Conservation (phyloP, 2,113 vertebrate species). For the Emydocephalus ijimae region DNA sequence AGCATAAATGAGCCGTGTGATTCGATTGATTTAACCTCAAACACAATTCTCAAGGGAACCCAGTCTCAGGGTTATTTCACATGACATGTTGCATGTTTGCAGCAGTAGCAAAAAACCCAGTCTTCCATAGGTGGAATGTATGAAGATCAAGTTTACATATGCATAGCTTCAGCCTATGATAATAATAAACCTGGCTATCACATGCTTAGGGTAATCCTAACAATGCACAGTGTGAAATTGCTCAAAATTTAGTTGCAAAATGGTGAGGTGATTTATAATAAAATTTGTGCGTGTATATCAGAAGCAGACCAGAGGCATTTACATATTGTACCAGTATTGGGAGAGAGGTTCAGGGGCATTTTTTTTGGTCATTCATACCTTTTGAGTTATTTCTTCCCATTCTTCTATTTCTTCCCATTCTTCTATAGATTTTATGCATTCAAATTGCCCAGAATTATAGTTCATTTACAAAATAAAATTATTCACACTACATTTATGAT, state of each 20-base stretch:
- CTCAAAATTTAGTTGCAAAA: background rate
- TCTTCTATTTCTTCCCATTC: slow-evolving; percentile 6
- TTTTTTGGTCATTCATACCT: background rate
- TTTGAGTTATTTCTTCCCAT: background rate
- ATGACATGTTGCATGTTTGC: background rate
- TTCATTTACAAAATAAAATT: slow-evolving; percentile 30
- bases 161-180: background rate
- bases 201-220: background rate
- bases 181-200: background rate
- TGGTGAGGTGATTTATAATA: background rate
- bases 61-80: background rate
- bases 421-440: slow-evolving; percentile 8
- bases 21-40: background rate
- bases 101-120: background rate
- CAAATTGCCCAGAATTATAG: slow-evolving; percentile 13
- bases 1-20: background rate
- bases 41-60: background rate
- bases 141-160: background rate
- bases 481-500: slow-evolving; percentile 36
- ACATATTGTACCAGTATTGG: background rate
- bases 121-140: background rate
- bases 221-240: background rate
- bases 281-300: background rate
- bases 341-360: background rate
- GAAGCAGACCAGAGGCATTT: background rate